Base-by-base conservation (phyloP, 2,888 invertebrate genomes). In the Stenolophus ochropezus region DNA sequence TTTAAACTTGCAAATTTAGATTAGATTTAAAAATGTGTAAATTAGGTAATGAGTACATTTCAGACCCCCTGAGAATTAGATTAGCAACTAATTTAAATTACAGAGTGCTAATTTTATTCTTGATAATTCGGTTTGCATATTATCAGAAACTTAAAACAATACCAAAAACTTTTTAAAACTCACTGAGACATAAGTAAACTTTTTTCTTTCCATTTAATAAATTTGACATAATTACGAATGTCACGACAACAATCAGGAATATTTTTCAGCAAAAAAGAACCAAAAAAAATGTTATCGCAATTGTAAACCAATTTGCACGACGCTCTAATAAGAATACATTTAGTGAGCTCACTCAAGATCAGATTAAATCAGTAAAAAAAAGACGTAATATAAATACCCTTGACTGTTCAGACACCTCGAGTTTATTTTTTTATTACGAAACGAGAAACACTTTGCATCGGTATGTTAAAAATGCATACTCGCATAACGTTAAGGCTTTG, bases 401-500 rank as follows among this genome's bases (percentile, higher is more conserved):
- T 81, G 80, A 74, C 65, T 73, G 80, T 75, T 81, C 81, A 75
- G 81, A 81, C 81, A 81, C 81, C 81, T 81, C 53, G 69, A 53
- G 53, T 18, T 49, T 81, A 42, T 25, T 61, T 74, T 58, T 65
- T 81, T 75, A 21, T 73, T 20, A 56, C 27, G 71, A 25, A 11
- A 27, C 65, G 27, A 84, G 85, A 86, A 87, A 86, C 86, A 86
- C 86, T 87, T 86, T 86, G 86, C 86, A 86, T 86, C 84, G 88
- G 88, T 85, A 88, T 88, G 85, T 86, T 84, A 86, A 88, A 87
- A 87, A 88, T 88, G 87, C 86, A 86, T 85, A 84, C 84, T 85
- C 84, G 85, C 85, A 86, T 85, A 82, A 82, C 75, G 76, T 81
- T 73, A 42, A 56, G 73, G 76, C 58, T 47, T 78, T 47, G 42